These are phyloP conservation scores for Sylvicapra grimmia DNA, from an alignment of 2,113 vertebrate species.

Conservation along the genomic window DNA sequence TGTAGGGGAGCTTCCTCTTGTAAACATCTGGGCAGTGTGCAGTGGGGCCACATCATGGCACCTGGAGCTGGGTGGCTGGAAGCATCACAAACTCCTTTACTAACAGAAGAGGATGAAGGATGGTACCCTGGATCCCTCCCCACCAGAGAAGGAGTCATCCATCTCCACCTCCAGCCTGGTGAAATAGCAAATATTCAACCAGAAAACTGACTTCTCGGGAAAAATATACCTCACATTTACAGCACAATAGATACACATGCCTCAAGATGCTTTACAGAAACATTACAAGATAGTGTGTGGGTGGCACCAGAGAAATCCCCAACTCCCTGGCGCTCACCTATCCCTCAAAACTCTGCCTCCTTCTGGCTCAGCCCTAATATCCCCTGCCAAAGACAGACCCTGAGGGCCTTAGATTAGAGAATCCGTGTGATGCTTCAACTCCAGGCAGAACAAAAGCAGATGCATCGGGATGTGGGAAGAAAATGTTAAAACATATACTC, in stretches of 20 bases:
- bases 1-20: neutral
- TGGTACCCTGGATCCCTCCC: neutral
- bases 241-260: neutral
- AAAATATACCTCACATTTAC: neutral
- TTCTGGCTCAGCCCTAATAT: neutral
- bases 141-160: neutral
- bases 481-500: neutral
- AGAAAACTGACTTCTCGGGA: neutral
- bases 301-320: neutral
- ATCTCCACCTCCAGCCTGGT: neutral
- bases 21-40: neutral
- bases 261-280: neutral
- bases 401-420: neutral
- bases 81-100: neutral
- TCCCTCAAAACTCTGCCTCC: neutral
- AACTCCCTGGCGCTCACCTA: neutral
- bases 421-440: too few species aligned
- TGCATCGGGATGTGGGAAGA: neutral
- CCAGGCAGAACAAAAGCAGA: neutral
- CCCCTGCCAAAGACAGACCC: neutral
- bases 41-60: too few species aligned
- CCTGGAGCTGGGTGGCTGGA: neutral
- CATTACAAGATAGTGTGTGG: too few species aligned
- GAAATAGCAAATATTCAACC: neutral
- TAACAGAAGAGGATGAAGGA: neutral